phyloP scores from a whole-genome alignment of 1,140 invertebrate species.

The Cyphomyrmex costatus region DNA sequence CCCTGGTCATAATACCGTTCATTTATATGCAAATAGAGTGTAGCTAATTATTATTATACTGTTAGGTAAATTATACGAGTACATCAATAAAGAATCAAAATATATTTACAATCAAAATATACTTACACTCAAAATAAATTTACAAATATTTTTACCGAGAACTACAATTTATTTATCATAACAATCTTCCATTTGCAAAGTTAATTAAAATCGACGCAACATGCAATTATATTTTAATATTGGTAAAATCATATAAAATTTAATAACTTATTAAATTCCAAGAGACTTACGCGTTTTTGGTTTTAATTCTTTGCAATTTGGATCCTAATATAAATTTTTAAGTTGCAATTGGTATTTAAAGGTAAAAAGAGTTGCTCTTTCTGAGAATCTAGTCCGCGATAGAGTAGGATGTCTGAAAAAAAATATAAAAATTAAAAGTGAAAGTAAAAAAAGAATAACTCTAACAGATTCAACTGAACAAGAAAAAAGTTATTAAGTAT shows the following conservation, averaged over 20 bases:
- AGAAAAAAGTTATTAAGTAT: not conserved
- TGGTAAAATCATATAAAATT: not conserved
- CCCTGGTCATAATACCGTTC: not conserved
- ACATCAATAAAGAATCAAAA: not conserved
- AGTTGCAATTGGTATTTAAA: no score
- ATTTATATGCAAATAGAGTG: constrained; percentile 18
- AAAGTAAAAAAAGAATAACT: not conserved
- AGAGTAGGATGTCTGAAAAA: no score
- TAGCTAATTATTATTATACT: constrained; percentile 11
- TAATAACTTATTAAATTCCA: not conserved
- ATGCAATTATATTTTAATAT: not conserved
- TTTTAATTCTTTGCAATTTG: no score
- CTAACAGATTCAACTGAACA: not conserved
- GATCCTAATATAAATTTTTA: no score
- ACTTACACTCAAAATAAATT: constrained; percentile 3
- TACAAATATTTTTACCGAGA: not conserved
- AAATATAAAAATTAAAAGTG: not conserved
- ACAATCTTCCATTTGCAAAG: not conserved
- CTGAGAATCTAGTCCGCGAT: no score
- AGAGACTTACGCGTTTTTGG: no score
- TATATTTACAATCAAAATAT: no score
- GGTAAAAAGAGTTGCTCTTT: no score
- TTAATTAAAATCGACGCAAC: not conserved
- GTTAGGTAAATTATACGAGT: not conserved
- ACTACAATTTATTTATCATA: constrained; percentile 10